Evolutionary conservation across 2,888 invertebrate genomes (phyloP), one percentile per base, ranked within the genome.

Genomic region (Pardosa pseudoannulata): DNA sequence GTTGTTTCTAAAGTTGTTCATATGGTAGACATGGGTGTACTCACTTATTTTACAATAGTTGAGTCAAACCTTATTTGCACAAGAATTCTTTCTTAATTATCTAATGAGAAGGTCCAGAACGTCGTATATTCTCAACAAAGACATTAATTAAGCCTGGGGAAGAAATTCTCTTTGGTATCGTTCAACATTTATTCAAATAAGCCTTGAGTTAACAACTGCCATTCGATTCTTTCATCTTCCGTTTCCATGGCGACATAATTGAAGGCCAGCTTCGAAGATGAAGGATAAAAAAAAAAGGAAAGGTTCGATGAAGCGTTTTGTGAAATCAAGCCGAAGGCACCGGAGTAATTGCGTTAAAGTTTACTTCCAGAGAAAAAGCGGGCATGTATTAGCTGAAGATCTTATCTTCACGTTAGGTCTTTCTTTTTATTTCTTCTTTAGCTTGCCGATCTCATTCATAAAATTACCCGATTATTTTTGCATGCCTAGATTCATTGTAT

Each of bases 171-270:
- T 7, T 36, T 36, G 36, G 36, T n/a, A 75, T 68, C 74, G 56
- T 68, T 39, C 70, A 68, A 56, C 74, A 81, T 81, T 81, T 75
- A 81, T 81, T 81, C 81, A 81, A 81, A 81, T 81, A 81, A 81
- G 56, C 73, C 74, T 74, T 70, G 68, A 41, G 74, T 62, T 7
- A 81, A 81, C 81, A 81, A 70, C 81, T 74, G 41, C 68, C n/a
- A 28, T 67, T 56, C 28, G 74, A 74, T 74, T 81, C 81, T 75
- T 81, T 80, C 67, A 65, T 41, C 41, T 56, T 16, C 73, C 50
- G 71, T 82, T 16, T 16, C 71, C 71, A 82, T 82, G 46, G 82
- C 28, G 46, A 82, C 82, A 67, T 82, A 82, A 82, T 76, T 82
- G 73, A 82, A 76, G 82, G 76, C 70, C 62, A 71, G 74, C 73